Percentiles rank a stretch among this genome's conserved stretches.
These are phyloP conservation scores for Gymnosoma rotundatum DNA, from an alignment of 2,888 invertebrate genomes.

Conservation along the genomic window DNA sequence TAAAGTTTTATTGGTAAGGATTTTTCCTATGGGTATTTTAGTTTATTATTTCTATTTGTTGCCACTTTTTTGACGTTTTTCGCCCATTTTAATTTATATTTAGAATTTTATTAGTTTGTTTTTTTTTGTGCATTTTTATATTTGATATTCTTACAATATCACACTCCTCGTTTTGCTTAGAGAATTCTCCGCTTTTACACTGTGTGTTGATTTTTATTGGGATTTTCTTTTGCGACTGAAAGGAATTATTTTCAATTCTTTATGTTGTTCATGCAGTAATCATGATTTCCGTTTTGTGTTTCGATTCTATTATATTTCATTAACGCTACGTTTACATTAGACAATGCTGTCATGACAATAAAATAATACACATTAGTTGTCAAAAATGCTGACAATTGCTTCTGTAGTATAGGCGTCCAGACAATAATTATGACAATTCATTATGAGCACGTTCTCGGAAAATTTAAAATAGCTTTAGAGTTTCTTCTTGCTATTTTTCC, in stretches of 20 bases:
- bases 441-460: no score
- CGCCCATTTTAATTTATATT: constrained; percentile 13
- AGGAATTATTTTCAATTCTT: constrained; percentile 52
- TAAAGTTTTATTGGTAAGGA: constrained; percentile 16
- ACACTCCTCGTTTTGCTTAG: constrained; percentile 60
- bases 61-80: constrained; percentile 4
- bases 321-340: no score
- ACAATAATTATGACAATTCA: no score
- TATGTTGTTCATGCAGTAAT: constrained; percentile 40
- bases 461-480: no score
- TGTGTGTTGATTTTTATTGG: constrained; percentile 72
- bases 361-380: no score
- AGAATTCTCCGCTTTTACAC: constrained; percentile 68
- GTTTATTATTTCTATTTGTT: neutral
- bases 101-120: constrained; percentile 13
- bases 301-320: constrained; percentile 38
- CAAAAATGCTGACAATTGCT: no score
- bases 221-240: constrained; percentile 72
- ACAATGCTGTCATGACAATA: no score
- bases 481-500: no score
- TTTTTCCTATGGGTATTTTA: neutral
- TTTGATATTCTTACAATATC: constrained; percentile 64
- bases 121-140: constrained; percentile 35
- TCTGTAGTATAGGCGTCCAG: no score
- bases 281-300: constrained; percentile 54